Conservation (phyloP, 1,140 invertebrate genomes). For the Cotesia typhae region DNA sequence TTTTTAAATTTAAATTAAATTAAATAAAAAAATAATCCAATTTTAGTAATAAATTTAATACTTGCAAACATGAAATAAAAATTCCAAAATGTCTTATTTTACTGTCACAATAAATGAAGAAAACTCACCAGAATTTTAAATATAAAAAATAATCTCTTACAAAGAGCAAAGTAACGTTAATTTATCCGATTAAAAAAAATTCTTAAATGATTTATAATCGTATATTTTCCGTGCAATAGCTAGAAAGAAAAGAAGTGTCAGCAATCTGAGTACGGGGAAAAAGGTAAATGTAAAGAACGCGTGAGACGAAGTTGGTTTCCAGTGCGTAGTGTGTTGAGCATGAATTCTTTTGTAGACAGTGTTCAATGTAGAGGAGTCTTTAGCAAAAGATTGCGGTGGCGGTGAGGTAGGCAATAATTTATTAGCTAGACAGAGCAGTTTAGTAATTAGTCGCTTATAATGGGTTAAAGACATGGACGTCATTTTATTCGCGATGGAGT, state of each 20-base stretch:
- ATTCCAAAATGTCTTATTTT: no score
- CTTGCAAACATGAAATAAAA: no score
- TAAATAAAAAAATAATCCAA: no score
- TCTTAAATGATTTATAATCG: no score
- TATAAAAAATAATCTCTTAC: no score
- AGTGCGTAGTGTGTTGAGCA: not conserved
- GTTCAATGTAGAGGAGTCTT: no score
- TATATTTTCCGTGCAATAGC: not conserved
- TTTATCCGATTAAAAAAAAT: no score
- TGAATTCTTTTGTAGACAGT: slow-evolving; percentile 5
- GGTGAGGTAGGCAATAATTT: slow-evolving; percentile 44
- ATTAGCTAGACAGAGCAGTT: slow-evolving; percentile 52
- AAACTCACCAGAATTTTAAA: no score
- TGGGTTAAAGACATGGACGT: slow-evolving; percentile 36
- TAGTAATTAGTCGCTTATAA: slow-evolving; percentile 55
- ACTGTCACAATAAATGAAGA: no score
- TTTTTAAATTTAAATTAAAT: no score
- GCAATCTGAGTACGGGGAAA: not conserved
- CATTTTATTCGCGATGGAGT: slow-evolving; percentile 38
- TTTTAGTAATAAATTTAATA: no score
- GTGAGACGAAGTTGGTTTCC: slow-evolving; percentile 1
- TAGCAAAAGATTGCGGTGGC: not conserved
- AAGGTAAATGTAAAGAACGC: not conserved
- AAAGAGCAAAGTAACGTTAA: no score
- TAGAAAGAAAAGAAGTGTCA: slow-evolving; percentile 1